Base-by-base conservation (phyloP, 2,888 invertebrate species). In the Patella caerulea region DNA sequence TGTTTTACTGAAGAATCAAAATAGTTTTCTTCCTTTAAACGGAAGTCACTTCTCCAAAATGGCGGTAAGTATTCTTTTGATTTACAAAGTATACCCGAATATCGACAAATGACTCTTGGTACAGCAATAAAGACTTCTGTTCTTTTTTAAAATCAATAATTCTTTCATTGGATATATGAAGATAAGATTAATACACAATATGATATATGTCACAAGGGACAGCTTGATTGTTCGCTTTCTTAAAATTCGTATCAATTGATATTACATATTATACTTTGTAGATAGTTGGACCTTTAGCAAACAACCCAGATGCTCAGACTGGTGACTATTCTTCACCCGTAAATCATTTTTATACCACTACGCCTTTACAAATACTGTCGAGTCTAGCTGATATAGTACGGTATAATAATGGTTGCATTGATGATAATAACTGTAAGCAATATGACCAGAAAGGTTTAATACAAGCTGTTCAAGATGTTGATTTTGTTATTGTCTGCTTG, bases 271-370 rank as follows among this genome's bases (percentile, higher is more conserved):
- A 17, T 12, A 34, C 5, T 4, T 72, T 73, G 11, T 80, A 90
- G 90, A 79, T 90, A 55, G 82, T 90, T 74, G 90, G 90, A 11
- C 90, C 90, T 11, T 87, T 90, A 86, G 86, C 89, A 12, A 81
- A 89, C 78, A 88, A 89, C 75, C 45, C 86, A 1, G 74, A 74
- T 3, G 83, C 85, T 69, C 69, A 88, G 7, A 89, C 84, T 82
- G 90, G 90, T 5, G 87, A 87, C 77, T 90, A 90, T 75, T 76
- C 84, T 11, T 83, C 90, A 0, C 76, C 80, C 15, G 75, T 83
- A 9, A 84, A 86, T 45, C 72, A 81, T 2, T 74, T 77, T 15
- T 88, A 82, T 75, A 79, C 83, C 0, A 82, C 77, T 15, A 89
- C 90, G 0, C 89, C 90, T 7, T 78, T 83, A 12, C 72, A 85